Evolutionary conservation across 2,113 vertebrate genomes (phyloP), one percentile per base, ranked within the genome.

Genomic region (Grallaria varia): DNA sequence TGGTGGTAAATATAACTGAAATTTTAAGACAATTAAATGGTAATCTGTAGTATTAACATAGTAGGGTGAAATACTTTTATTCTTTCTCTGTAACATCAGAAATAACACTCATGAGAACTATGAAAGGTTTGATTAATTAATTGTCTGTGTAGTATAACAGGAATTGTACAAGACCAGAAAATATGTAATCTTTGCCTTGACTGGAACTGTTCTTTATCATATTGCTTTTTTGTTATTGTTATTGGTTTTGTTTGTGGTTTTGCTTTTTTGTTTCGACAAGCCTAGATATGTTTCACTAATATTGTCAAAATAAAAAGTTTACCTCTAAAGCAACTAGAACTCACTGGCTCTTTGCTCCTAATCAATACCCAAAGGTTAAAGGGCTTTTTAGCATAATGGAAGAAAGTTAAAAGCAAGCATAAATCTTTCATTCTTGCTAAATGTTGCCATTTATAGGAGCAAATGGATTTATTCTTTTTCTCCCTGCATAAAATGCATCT

Each of bases 381-480:
- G 52, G 93, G 39, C 40, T 87, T 94, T 94, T 79, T 76, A 88
- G 82, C 33, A 95, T 21, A 95, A 86, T 84, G 42, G 80, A 85
- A 79, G 80, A 90, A 94, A 94, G 95, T 96, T 85, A 97, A 96
- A 62, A 95, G 64, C 71, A 96, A 96, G 82, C 35, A 92, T 73
- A 95, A 97, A 97, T 97, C 93, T 80, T 88, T 97, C 85, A 86
- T 45, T 95, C 33, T 19, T 85, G 58, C 30, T 97, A 92, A 96
- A 94, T 59, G 37, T 69, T 89, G 52, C 42, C 96, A 93, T 95
- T 97, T 95, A 95, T 91, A 84, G 58, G 33, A 71, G 69, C 67
- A 97, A 98, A 97, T 97, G 84, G 91, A 96, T 96, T 94, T 97
- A 90, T 97, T 96, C 55, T 95, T 96, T 92, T 81, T 83, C 87